Conservation (phyloP, 2,888 invertebrate species). For the Matsumyia berberina region DNA sequence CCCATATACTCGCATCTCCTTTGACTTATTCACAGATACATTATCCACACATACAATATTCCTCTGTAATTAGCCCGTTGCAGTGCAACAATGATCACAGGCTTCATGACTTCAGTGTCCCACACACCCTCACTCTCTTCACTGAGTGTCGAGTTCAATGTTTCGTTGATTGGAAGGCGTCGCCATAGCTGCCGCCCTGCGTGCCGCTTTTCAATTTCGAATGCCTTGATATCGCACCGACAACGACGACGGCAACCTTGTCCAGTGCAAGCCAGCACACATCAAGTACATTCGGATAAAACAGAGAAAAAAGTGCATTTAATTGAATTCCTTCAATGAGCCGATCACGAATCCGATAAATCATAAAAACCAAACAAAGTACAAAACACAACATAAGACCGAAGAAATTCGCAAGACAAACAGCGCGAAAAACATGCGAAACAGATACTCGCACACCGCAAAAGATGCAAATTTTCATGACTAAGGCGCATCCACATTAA, state of each 20-base stretch:
- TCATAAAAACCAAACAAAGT: slow-evolving; percentile 38
- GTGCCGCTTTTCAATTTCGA: not conserved
- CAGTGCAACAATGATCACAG: slow-evolving; percentile 49
- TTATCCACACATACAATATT: slow-evolving; percentile 33
- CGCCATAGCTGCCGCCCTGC: slow-evolving; percentile 52
- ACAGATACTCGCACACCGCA: slow-evolving; percentile 12
- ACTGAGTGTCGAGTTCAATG: slow-evolving; percentile 51
- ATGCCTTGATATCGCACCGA: slow-evolving; percentile 10
- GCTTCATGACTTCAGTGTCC: slow-evolving; percentile 36
- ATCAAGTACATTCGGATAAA: slow-evolving; percentile 12
- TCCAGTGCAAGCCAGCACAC: not conserved
- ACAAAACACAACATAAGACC: not conserved
- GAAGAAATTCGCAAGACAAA: not conserved
- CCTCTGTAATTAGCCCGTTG: slow-evolving; percentile 42
- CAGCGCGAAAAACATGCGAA: slow-evolving; percentile 17
- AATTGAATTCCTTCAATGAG: slow-evolving; percentile 70
- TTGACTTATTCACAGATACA: slow-evolving; percentile 19
- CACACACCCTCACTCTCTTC: not conserved
- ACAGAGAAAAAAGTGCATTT: slow-evolving; percentile 50
- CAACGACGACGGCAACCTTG: slow-evolving; percentile 1
- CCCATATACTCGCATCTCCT: slow-evolving; percentile 9
- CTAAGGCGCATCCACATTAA: slow-evolving; percentile 46
- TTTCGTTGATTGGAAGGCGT: slow-evolving; percentile 67
- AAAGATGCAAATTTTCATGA: slow-evolving; percentile 66
- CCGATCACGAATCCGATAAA: slow-evolving; percentile 71